Percentiles rank a stretch among this genome's conserved stretches.
Evolutionary conservation across 2,888 invertebrate species (phyloP).

Genomic region (Phaonia tiefii): DNA sequence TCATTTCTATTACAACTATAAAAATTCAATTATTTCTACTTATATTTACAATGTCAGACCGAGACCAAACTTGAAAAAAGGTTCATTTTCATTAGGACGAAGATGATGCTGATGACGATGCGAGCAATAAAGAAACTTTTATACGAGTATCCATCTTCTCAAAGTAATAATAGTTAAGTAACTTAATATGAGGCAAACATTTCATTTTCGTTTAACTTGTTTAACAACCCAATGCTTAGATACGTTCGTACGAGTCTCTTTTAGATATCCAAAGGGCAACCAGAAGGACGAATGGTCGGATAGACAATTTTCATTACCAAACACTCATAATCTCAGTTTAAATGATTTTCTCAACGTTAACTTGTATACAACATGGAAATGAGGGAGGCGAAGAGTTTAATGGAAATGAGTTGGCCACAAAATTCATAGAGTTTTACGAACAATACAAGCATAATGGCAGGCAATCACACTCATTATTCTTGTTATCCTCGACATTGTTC

Average conservation of each 20-base stretch:
- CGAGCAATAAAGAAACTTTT: not conserved
- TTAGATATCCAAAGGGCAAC: not conserved
- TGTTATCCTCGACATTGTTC: too few species aligned
- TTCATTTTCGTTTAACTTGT: constrained; percentile 41
- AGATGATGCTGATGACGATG: too few species aligned
- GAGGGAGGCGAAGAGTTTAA: not conserved
- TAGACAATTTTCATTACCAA: constrained; percentile 42
- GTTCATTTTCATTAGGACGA: not conserved
- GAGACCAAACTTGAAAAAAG: not conserved
- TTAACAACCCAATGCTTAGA: constrained; percentile 35
- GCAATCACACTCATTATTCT: not conserved
- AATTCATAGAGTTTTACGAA: not conserved
- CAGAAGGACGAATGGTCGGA: not conserved
- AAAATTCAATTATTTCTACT: constrained; percentile 58
- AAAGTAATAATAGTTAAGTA: constrained; percentile 28
- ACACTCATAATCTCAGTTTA: constrained; percentile 49
- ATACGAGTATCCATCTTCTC: not conserved
- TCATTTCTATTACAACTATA: constrained; percentile 30
- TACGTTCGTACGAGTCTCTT: too few species aligned
- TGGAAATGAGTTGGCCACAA: not conserved
- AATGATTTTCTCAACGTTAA: constrained; percentile 33
- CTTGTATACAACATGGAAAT: not conserved
- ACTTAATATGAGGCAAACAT: constrained; percentile 42
- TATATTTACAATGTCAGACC: not conserved
- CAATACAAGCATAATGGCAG: not conserved